Base-by-base conservation (phyloP, 1,140 invertebrate species). In the Achroia grisella region DNA sequence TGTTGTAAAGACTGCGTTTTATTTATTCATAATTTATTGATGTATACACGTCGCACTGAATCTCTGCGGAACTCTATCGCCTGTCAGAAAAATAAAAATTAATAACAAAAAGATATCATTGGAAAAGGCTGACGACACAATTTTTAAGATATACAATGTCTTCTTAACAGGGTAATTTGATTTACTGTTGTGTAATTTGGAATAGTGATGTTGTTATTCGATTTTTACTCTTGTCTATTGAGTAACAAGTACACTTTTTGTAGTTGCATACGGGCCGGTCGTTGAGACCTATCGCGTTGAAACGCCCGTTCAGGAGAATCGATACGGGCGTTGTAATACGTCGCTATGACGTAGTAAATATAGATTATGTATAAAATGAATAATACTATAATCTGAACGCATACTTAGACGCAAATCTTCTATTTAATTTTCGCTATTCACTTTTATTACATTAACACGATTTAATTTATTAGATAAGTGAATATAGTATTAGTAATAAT, bases 61-160 rank as follows among this genome's bases (percentile, higher is more conserved):
- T 23, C 17, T 23, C 17, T 23, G 23, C 39, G 33, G 44, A 34
- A 32, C 39, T 37, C 11, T 48, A 51, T 64, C 65, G 53, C 62
- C 69, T 63, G 72, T 72, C 50, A 53, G 58, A 52, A 48, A 46
- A 62, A 60, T 56, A 71, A 73, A 56, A 64, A 72, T 54, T 57
- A 66, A 71, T 71, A 75, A 55, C 48, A 53, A 74, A 74, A 62
- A 52, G 55, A 84, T 84, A 84, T 84, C 80, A 84, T 81, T 76
- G 59, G 55, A 72, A 75, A 83, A 84, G 80, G 80, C 80, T 84
- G 80, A 84, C 75, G 80, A 79, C 70, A 77, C 73, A 74, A 73
- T 78, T 81, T 78, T 81, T 71, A 77, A 71, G 67, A 78, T 83
- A 81, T 84, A 84, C 80, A 84, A 84, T 81, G 80, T 84, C 76